Evolutionary conservation across 2,113 vertebrate genomes (phyloP).

Genomic region (Pagrus major): DNA sequence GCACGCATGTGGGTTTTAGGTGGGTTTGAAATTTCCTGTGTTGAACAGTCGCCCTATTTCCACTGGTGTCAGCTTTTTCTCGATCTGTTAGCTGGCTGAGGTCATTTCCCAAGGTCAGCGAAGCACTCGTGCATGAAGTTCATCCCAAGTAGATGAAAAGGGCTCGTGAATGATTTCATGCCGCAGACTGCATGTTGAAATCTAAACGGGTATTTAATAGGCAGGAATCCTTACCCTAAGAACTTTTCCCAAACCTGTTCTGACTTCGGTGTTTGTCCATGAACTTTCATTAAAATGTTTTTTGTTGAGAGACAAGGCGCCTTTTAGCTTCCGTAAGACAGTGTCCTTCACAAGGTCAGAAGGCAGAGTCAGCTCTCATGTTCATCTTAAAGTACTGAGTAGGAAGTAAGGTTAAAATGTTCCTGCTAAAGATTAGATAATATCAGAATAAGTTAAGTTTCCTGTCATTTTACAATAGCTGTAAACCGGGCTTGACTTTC

Average conservation of each 20-base stretch:
- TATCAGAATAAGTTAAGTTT: not conserved
- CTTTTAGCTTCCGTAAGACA: not conserved
- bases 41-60: slow-evolving; percentile 10
- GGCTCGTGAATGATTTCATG: not conserved
- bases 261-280: too few relatives aligned
- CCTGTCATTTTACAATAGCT: not conserved
- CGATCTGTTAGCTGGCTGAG: slow-evolving; percentile 7
- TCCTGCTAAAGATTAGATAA: not conserved
- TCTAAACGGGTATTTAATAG: not conserved
- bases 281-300: not conserved
- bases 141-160: not conserved
- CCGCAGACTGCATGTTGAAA: not conserved
- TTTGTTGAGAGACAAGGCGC: not conserved
- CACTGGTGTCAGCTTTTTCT: slow-evolving; percentile 59
- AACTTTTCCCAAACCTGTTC: not conserved
- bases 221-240: too few relatives aligned
- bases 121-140: not conserved
- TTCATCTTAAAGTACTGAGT: slow-evolving; percentile 4
- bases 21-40: slow-evolving; percentile 20
- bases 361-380: not conserved
- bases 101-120: slow-evolving; percentile 70
- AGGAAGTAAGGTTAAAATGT: not conserved
- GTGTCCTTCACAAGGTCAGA: slow-evolving; percentile 74
- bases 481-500: slow-evolving; percentile 5
- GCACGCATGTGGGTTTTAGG: not conserved